Percentiles rank a stretch among this genome's conserved stretches.
These are phyloP conservation scores for Sebastes melanostomus DNA, from an alignment of 2,797 vertebrate species.

Conservation along the genomic window DNA sequence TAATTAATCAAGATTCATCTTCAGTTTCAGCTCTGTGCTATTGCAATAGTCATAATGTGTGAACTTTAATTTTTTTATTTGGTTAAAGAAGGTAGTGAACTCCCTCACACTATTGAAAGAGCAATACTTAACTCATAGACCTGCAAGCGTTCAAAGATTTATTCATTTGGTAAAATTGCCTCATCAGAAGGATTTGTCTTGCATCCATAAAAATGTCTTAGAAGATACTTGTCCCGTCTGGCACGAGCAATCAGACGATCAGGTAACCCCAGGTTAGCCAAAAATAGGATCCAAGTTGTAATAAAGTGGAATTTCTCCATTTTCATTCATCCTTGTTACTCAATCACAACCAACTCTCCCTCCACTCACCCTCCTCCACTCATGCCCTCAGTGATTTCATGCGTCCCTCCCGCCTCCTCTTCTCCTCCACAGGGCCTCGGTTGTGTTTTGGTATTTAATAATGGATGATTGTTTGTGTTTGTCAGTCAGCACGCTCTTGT, in stretches of 20 bases:
- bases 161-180: background rate
- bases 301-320: background rate
- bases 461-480: constrained; percentile 81
- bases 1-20: background rate
- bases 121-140: background rate
- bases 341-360: background rate
- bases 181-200: background rate
- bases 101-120: background rate
- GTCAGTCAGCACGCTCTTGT: constrained; percentile 73
- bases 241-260: background rate
- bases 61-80: background rate
- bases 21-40: background rate
- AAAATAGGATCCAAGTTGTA: background rate
- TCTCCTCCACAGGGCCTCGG: background rate
- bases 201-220: too few relatives aligned
- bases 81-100: background rate
- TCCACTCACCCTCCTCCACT: background rate
- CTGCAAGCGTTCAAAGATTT: background rate
- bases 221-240: background rate
- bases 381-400: background rate
- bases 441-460: constrained; percentile 71
- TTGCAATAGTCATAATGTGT: background rate
- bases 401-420: background rate
- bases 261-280: background rate
- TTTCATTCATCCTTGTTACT: background rate